Base-by-base conservation (phyloP, 2,113 vertebrate species). In the Antennarius striatus region DNA sequence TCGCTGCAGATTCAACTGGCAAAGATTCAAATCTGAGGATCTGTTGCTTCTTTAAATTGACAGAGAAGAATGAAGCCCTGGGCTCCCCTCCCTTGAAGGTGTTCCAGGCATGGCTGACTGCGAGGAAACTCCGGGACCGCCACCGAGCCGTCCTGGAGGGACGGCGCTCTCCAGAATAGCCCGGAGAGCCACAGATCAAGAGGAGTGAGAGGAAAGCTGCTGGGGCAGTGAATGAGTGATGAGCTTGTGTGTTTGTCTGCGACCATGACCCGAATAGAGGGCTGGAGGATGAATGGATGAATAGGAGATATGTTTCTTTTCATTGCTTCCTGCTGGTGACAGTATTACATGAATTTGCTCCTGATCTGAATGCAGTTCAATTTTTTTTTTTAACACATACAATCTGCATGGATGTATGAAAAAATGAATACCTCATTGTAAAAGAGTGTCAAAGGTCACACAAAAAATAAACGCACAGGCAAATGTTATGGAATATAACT, bases 71-170 rank as follows among this genome's bases (percentile, higher is more conserved):
- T 63, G 29, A 40, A 56, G 52, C 51, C 51, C 49, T 62, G 55
- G 58, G 66, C 62, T 36, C 32, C 22, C n/a, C 43, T 61, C 10
- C 14, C 47, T 55, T 75, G 55, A 65, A 61, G 58, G 30, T 64
- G 57, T 68, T 74, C 46, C 51, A 67, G 50, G 22, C 49, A 63
- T 62, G 60, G 52, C 29, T 66, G 42, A 62, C 59, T 54, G 52
- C 55, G 55, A 29, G 16, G 39, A 75, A 28, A 54, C 63, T 75
- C 57, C 10, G 14, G 66, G 50, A 80, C 42, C 12, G 22, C 74
- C 59, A n/a, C 43, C 30, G 50, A 46, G 55, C 40, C 43, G 14
- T 59, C 55, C 32, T 67, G 40, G 42, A 59, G 70, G 62, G 66
- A 74, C 73, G 56, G 11, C 45, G 59, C 36, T 57, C 55, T 54